Evolutionary conservation across 1,140 invertebrate species (phyloP).

Genomic region (Drosophila pallidifrons): DNA sequence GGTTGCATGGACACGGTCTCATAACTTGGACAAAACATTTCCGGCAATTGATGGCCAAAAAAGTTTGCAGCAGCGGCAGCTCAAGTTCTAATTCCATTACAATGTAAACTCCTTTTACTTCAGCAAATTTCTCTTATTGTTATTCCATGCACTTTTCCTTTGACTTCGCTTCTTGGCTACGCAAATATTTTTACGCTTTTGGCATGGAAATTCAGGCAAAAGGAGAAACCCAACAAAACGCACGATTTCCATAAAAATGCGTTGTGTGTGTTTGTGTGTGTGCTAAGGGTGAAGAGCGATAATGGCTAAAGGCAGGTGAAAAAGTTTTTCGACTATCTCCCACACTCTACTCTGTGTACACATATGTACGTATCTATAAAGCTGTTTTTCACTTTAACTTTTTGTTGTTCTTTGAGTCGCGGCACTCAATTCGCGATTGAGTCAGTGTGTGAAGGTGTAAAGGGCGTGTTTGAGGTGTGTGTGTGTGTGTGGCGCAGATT

Average conservation of each 20-base stretch:
- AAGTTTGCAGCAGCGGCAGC: conserved; percentile 16
- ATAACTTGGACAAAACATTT: conserved; percentile 67
- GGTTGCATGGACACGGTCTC: conserved; percentile 46
- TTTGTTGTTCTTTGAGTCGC: conserved; percentile 16
- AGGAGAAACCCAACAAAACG: conserved; percentile 8
- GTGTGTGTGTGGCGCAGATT: conserved; percentile 12
- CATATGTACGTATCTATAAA: neutral
- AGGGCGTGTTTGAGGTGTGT: neutral
- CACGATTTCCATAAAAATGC: conserved; percentile 37
- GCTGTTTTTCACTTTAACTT: conserved; percentile 13
- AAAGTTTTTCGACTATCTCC: conserved; percentile 30
- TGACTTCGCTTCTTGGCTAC: conserved; percentile 54
- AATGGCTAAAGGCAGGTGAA: neutral
- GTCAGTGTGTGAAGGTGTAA: neutral
- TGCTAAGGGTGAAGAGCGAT: no score
- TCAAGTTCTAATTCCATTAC: conserved; percentile 55
- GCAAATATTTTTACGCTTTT: conserved; percentile 68
- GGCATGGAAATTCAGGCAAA: conserved; percentile 40
- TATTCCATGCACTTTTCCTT: conserved; percentile 37
- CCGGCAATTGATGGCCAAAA: conserved; percentile 47
- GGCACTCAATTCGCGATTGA: conserved; percentile 9
- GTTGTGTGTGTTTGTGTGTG: neutral
- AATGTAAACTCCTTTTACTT: conserved; percentile 29
- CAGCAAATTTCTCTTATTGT: conserved; percentile 53
- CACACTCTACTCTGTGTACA: neutral